Conservation (phyloP, 1,140 invertebrate genomes). For the Bemisia tabaci region DNA sequence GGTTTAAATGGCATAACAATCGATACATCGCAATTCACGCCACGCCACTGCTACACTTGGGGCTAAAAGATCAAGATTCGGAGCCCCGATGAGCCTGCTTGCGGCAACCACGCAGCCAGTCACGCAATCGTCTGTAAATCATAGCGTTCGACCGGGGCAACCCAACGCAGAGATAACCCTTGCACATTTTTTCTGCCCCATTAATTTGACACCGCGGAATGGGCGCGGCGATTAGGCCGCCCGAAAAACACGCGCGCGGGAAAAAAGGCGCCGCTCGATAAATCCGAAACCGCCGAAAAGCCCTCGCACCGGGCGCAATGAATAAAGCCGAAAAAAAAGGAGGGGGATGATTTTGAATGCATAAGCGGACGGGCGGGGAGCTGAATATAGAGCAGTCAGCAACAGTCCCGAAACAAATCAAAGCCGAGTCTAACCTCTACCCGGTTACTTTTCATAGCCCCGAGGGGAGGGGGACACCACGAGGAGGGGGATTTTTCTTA, state of each 20-base stretch:
- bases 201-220: slow-evolving; percentile 18
- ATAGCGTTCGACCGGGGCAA: background rate
- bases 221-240: slow-evolving; percentile 2
- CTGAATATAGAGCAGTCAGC: background rate
- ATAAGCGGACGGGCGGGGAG: background rate
- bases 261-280: slow-evolving; percentile 6
- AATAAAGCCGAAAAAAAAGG: background rate
- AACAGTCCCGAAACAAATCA: background rate
- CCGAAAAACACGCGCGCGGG: background rate
- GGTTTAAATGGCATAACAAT: too few species aligned
- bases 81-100: too few species aligned
- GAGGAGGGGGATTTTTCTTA: too few species aligned
- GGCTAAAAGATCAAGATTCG: too few species aligned
- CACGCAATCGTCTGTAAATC: too few species aligned
- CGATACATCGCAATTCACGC: too few species aligned
- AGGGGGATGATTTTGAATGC: background rate
- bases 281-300: background rate
- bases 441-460: background rate
- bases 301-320: background rate
- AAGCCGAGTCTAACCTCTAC: background rate
- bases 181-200: slow-evolving; percentile 20
- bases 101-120: too few species aligned
- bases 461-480: too few species aligned
- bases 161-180: background rate
- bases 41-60: too few species aligned